Evolutionary conservation across 2,113 vertebrate species (phyloP).

Genomic region (Chunga burmeisteri): DNA sequence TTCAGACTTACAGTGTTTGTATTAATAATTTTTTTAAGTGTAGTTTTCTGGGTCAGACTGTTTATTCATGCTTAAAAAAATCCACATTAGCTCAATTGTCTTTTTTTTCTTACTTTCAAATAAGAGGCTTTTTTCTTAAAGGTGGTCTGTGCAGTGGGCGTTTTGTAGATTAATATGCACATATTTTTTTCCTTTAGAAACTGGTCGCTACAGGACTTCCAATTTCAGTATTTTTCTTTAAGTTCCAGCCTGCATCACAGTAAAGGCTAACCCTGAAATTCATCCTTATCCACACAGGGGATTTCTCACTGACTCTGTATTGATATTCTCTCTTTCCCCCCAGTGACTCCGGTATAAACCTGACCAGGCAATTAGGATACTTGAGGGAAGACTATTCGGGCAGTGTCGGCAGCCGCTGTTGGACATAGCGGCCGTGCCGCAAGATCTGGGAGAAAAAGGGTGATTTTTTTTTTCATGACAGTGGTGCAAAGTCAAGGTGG

Average conservation of each 20-base stretch:
- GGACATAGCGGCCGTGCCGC: neutral
- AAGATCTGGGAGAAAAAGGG: neutral
- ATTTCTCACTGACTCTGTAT: neutral
- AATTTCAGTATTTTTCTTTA: neutral
- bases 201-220: neutral
- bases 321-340: conserved; percentile 56
- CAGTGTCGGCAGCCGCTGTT: neutral
- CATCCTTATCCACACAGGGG: neutral
- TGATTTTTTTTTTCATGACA: neutral
- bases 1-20: neutral
- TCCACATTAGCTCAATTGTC: neutral
- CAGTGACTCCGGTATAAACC: neutral
- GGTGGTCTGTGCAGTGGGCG: neutral
- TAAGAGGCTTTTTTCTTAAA: neutral
- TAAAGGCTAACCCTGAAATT: neutral
- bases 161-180: neutral
- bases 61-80: neutral
- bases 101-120: neutral
- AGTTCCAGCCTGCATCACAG: neutral
- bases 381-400: neutral
- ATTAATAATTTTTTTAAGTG: conserved; percentile 9
- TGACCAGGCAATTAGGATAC: neutral
- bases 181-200: neutral
- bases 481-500: neutral
- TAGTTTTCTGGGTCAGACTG: neutral